These are phyloP conservation scores for Drosophila vallismaia DNA, from an alignment of 2,888 invertebrate genomes.

Conservation along the genomic window DNA sequence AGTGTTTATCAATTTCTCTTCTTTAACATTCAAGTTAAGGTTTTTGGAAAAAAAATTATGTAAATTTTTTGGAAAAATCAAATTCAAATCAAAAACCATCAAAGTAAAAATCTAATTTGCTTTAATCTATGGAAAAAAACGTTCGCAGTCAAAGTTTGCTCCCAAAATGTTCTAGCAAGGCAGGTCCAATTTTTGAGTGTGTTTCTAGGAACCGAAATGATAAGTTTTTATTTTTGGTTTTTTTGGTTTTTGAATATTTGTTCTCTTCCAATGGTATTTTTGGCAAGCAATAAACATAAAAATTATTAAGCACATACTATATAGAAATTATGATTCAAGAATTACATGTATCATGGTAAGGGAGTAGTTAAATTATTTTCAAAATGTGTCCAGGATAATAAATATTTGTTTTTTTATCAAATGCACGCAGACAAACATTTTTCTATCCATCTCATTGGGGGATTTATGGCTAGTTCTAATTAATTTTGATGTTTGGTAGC, in stretches of 20 bases:
- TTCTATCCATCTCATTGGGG: slow-evolving; percentile 5
- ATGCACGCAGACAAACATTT: slow-evolving; percentile 51
- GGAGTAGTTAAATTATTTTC: slow-evolving; percentile 25
- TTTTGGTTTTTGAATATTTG: slow-evolving; percentile 1
- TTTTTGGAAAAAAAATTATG: slow-evolving; percentile 18
- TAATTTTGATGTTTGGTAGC: slow-evolving; percentile 31
- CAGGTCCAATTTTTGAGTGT: slow-evolving; percentile 20
- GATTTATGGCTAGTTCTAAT: slow-evolving; percentile 1
- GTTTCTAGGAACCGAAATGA: slow-evolving; percentile 19
- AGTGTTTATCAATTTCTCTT: slow-evolving; percentile 69
- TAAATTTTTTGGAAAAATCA: slow-evolving; percentile 25
- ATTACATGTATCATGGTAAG: slow-evolving; percentile 53
- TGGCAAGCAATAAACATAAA: slow-evolving; percentile 55
- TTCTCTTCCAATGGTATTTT: slow-evolving; percentile 16
- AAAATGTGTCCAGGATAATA: slow-evolving; percentile 37
- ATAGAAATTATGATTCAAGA: slow-evolving; percentile 48
- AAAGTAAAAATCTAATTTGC: slow-evolving; percentile 31
- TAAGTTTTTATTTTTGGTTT: background rate
- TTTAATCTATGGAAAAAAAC: slow-evolving; percentile 28
- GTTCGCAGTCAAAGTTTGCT: slow-evolving; percentile 39
- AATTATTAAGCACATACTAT: slow-evolving; percentile 49
- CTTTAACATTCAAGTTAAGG: slow-evolving; percentile 44
- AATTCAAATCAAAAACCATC: slow-evolving; percentile 15
- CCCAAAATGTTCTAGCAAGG: slow-evolving; percentile 31
- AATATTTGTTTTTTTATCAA: slow-evolving; percentile 40